Percentiles rank a stretch among this genome's conserved stretches.
Conservation (phyloP, 35 echinoderm and acorn worm species). For the Holothuria glaberrima region DNA sequence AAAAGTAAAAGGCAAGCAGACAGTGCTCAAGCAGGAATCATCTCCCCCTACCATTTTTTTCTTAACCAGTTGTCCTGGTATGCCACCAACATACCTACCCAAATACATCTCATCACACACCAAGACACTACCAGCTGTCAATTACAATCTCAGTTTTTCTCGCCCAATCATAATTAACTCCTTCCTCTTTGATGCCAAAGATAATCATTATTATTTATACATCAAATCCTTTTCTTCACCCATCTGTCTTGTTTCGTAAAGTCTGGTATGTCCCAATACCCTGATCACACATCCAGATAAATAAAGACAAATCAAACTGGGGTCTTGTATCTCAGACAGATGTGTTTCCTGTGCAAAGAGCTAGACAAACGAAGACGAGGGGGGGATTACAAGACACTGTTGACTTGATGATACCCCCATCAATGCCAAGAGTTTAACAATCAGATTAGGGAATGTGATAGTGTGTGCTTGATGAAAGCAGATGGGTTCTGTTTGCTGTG, state of each 20-base stretch:
- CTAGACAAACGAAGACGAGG: background rate
- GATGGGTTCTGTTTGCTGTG: background rate
- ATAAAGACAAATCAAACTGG: background rate
- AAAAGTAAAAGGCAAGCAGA: too few relatives aligned
- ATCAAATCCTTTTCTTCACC: constrained; percentile 1
- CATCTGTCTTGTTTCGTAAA: background rate
- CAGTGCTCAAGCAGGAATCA: too few relatives aligned
- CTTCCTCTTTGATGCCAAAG: constrained; percentile 15
- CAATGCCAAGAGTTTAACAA: background rate
- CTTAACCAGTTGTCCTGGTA: too few relatives aligned
- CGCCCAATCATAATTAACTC: constrained; percentile 37
- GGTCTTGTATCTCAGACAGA: background rate
- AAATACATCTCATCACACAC: too few relatives aligned
- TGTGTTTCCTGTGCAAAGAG: constrained; percentile 42
- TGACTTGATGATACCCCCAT: background rate
- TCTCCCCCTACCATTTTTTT: too few relatives aligned
- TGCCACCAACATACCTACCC: too few relatives aligned
- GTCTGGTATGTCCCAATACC: constrained; percentile 27
- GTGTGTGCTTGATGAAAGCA: constrained; percentile 47
- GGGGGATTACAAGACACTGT: background rate
- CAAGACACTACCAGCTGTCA: background rate
- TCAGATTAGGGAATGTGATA: constrained; percentile 30
- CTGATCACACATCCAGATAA: constrained; percentile 48
- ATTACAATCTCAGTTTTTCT: background rate
- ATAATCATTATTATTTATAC: constrained; percentile 13